A percentile compares a stretch with the other conserved stretches of the same genome.
Conservation (phyloP, 2,797 vertebrate genomes). For the Paramormyrops hopkinsi region DNA sequence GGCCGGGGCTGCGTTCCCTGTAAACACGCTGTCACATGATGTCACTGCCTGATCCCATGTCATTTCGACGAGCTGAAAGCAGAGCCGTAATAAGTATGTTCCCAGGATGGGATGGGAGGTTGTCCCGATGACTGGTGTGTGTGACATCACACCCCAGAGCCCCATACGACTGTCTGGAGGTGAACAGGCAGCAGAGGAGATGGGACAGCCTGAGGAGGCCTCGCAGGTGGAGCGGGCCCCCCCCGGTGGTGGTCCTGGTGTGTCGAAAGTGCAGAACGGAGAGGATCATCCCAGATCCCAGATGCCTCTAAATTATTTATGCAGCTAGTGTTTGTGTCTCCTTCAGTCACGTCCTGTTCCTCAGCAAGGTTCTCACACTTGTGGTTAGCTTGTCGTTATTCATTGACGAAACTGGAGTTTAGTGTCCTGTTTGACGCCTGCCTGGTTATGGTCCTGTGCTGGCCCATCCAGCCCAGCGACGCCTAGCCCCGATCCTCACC, state of each 20-base stretch:
- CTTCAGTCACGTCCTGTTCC: background rate
- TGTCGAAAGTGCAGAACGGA: background rate
- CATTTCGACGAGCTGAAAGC: background rate
- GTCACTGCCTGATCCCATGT: background rate
- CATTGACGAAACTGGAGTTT: background rate
- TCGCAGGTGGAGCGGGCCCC: background rate
- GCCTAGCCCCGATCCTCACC: background rate
- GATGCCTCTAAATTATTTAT: background rate
- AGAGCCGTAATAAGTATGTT: background rate
- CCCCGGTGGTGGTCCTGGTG: background rate
- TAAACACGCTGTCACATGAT: background rate
- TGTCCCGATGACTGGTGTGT: background rate
- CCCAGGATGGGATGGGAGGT: background rate
- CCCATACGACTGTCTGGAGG: background rate
- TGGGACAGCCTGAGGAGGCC: background rate
- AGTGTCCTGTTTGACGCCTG: background rate
- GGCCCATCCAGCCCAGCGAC: background rate
- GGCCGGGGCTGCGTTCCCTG: background rate
- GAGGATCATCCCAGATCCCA: background rate
- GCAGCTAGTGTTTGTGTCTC: background rate
- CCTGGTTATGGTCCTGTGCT: background rate
- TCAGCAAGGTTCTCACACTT: background rate
- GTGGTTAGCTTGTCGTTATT: background rate
- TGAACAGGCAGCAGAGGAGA: background rate
- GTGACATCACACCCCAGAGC: background rate